Evolutionary conservation across 2,888 invertebrate genomes (phyloP), one percentile per base, ranked within the genome.

Genomic region (Chironomus riparius): DNA sequence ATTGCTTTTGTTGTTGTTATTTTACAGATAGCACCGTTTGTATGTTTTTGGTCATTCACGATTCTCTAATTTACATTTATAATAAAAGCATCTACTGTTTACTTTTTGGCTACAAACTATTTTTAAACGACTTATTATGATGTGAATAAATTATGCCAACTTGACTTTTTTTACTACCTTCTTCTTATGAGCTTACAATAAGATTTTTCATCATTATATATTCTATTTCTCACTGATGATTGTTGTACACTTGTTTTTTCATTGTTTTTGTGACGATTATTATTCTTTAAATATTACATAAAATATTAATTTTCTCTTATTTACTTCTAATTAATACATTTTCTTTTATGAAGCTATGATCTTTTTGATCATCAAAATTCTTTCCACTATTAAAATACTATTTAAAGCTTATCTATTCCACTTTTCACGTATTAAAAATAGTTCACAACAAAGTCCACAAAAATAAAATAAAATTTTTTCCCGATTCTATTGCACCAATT

Each of bases 161-260:
- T 15, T 56, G 15, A 56, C 56, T 56, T 15, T 56, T n/a, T 56
- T 38, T 38, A 10, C 10, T 38, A 38, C 10, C 15, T n/a, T 56
- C 56, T 65, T 65, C 65, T 65, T 65, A 65, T 65, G 4, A 22
- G 65, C 13, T 65, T 65, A 65, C 22, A 65, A 65, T 65, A 65
- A 21, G 65, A 65, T 21, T 22, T 65, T 65, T 65, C 24, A 38
- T 21, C 24, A 22, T 21, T 22, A 24, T 24, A 13, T 65, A 24
- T 65, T 65, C 38, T 38, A 38, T 38, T 65, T 65, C 65, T 21
- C 65, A 65, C 22, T 65, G 22, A 65, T 21, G 13, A 22, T 65
- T 65, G 10, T 10, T 65, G 65, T 65, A 65, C 65, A 65, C 65
- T 65, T 65, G 21, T 65, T 65, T 65, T 18, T 56, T 56, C 38